phyloP scores from a whole-genome alignment of 2,888 invertebrate genomes.

The Bursaphelenchus okinawaensis region DNA sequence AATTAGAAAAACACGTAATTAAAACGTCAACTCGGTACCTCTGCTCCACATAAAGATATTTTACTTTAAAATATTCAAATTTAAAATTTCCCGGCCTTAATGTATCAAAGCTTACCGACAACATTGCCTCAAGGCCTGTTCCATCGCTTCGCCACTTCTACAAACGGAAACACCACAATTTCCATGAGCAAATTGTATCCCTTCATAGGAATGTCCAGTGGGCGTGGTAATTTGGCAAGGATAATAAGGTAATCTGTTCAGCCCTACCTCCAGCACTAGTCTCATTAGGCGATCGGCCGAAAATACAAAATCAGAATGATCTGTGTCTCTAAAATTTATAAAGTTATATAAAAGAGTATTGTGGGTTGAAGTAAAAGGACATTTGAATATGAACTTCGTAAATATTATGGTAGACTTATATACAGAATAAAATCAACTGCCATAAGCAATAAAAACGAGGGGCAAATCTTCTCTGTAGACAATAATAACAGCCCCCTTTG shows the following conservation, averaged over 20 bases:
- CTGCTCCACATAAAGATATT: background rate
- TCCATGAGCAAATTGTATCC: conserved; percentile 87
- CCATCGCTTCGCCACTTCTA: conserved; percentile 81
- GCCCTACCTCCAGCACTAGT: conserved; percentile 91
- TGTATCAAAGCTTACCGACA: conserved; percentile 69
- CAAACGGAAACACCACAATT: conserved; percentile 98
- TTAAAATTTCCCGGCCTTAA: background rate
- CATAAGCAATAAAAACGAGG: no score
- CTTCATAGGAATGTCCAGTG: conserved; percentile 63
- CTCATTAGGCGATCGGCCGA: conserved; percentile 95
- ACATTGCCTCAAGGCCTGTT: conserved; percentile 76
- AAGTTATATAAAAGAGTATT: background rate
- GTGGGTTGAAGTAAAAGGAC: background rate
- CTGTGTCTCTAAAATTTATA: conserved; percentile 70
- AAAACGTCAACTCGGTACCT: no score
- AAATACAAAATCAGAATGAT: conserved; percentile 92
- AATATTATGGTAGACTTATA: background rate
- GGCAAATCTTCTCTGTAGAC: no score
- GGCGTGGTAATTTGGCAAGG: conserved; percentile 86
- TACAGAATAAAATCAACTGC: background rate
- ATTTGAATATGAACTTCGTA: background rate
- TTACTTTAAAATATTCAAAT: background rate
- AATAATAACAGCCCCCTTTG: no score
- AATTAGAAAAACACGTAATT: background rate
- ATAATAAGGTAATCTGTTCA: conserved; percentile 90